phyloP scores from a whole-genome alignment of 1,140 invertebrate genomes.

The Druon quercuslanigerum region DNA sequence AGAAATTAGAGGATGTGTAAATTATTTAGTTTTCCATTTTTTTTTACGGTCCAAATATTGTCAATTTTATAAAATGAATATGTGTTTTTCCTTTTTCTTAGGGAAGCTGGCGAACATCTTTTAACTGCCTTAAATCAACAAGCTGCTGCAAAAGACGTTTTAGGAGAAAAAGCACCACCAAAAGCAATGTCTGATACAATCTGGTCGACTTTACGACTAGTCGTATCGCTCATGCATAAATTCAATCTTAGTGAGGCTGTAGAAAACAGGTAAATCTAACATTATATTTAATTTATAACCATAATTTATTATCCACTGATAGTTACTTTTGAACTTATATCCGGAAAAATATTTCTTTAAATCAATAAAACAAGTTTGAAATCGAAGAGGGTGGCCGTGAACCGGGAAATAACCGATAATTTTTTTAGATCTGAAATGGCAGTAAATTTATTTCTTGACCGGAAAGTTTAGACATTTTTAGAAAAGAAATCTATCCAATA shows the following conservation, averaged over 20 bases:
- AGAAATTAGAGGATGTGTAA: no score
- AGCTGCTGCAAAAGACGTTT: constrained; percentile 82
- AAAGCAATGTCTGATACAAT: constrained; percentile 93
- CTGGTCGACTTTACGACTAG: constrained; percentile 95
- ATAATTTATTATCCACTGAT: not conserved
- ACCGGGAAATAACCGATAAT: no score
- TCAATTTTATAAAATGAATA: not conserved
- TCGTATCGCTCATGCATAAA: constrained; percentile 90
- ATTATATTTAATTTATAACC: constrained; percentile 7
- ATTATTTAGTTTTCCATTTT: no score
- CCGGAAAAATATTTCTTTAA: no score
- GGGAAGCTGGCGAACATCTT: constrained; percentile 97
- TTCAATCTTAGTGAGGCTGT: constrained; percentile 86
- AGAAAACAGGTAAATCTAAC: constrained; percentile 79
- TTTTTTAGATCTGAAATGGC: no score
- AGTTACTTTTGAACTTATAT: no score
- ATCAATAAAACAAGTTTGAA: no score
- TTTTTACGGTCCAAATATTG: no score
- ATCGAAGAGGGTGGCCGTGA: no score
- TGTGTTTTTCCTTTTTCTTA: constrained; percentile 65
- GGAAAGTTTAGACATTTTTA: no score
- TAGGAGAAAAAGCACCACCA: constrained; percentile 73
- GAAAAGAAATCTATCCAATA: no score
- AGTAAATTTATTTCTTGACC: no score
- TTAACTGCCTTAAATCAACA: constrained; percentile 95